Base-by-base conservation (phyloP, 2,888 invertebrate genomes). In the Coecobrya sp. region DNA sequence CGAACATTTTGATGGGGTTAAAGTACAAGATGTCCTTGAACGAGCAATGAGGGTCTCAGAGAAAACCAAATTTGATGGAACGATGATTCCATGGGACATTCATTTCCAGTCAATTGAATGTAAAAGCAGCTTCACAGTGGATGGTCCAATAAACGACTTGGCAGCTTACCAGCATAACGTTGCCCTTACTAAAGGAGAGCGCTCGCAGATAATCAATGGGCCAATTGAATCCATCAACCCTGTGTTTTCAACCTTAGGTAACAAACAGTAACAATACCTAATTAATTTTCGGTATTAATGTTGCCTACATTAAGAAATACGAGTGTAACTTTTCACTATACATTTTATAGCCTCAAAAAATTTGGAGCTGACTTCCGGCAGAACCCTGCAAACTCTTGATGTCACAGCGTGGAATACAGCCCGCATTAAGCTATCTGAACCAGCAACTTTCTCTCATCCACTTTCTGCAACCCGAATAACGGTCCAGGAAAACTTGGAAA, bases 41-140 rank as follows among this genome's bases (percentile, higher is more conserved):
- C 55, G 93, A 42, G 92, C 93, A 13, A 62, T 94, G 11, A 36
- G 84, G 49, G 55, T 93, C 0, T 76, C 89, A 0, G 62, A 88
- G n/a, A 7, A 42, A 7, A 88, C 81, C 19, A 42, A 42, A 2
- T 52, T 68, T 13, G 79, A 90, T 13, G 19, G 55, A 5, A 84
- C 92, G 42, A 73, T 65, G 42, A 70, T 94, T n/a, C 55, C 89
- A 0, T 84, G 92, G 55, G 30, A 52, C 13, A 49, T 93, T 4
- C 42, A 70, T 10, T 94, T 94, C 86, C 86, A 92, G 19, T 79
- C 87, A 1, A 84, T 94, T 11, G 5, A n/a, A 25, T 92, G 93
- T 68, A 11, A 82, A 19, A 19, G 59, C 3, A 42, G 19, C 1
- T 42, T 92, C 11, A 89, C 13, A 7, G 84, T 93, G 3, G 30